Percentiles rank a stretch among this genome's conserved stretches.
Evolutionary conservation across 2,888 invertebrate species (phyloP).

Genomic region (Lasioglossum morio): DNA sequence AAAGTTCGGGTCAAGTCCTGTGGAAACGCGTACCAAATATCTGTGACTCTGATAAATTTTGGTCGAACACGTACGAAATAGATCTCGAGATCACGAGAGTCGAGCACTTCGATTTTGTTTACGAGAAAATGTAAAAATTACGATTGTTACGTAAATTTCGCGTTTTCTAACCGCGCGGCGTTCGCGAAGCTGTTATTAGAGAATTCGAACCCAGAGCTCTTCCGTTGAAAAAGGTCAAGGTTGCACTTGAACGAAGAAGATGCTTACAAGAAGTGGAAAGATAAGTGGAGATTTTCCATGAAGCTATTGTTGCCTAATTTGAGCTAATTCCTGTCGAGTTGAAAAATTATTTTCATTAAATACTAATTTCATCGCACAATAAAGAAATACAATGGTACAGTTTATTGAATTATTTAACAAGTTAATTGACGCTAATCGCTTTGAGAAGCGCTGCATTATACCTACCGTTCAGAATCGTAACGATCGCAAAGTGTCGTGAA

Average conservation of each 20-base stretch:
- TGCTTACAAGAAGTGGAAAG: slow-evolving; percentile 36
- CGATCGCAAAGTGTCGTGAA: slow-evolving; percentile 20
- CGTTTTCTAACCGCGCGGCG: background rate
- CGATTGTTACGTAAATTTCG: background rate
- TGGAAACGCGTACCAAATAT: background rate
- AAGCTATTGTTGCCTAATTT: slow-evolving; percentile 26
- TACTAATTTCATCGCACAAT: background rate
- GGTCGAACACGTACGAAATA: background rate
- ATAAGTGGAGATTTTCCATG: slow-evolving; percentile 25
- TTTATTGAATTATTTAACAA: slow-evolving; percentile 23
- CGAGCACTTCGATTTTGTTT: background rate
- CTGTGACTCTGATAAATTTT: background rate
- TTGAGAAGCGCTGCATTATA: slow-evolving; percentile 23
- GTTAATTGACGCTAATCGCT: background rate
- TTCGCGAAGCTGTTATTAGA: background rate
- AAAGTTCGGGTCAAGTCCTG: background rate
- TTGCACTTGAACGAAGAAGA: slow-evolving; percentile 25
- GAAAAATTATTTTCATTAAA: background rate
- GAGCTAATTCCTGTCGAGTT: background rate
- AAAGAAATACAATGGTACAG: background rate
- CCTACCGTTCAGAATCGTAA: slow-evolving; percentile 12
- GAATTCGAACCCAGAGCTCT: background rate
- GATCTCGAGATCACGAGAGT: background rate
- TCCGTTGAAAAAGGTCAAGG: slow-evolving; percentile 41
- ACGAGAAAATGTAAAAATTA: background rate